Conservation (phyloP, 2,888 invertebrate genomes). For the Chouioia cunea region DNA sequence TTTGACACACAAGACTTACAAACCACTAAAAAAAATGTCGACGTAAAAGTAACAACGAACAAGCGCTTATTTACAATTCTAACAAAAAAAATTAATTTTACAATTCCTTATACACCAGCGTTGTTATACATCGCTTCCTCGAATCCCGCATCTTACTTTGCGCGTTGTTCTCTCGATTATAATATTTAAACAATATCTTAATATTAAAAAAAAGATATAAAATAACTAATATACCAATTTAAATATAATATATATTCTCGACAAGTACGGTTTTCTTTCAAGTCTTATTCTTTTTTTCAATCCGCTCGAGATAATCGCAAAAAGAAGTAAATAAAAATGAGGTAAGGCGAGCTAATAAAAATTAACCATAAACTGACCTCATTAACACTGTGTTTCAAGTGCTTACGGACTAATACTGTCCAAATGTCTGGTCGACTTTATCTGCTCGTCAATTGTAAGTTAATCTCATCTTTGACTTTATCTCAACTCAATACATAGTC, state of each 20-base stretch:
- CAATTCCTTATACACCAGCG: constrained; percentile 32
- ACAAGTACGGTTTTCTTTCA: constrained; percentile 28
- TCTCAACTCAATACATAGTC: constrained; percentile 36
- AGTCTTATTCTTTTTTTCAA: constrained; percentile 31
- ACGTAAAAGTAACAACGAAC: constrained; percentile 47
- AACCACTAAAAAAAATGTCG: constrained; percentile 41
- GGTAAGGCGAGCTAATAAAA: constrained; percentile 44
- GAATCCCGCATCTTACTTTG: constrained; percentile 31
- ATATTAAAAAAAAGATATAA: constrained; percentile 29
- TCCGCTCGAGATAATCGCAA: constrained; percentile 33
- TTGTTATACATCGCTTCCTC: constrained; percentile 19
- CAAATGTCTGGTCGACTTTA: constrained; percentile 42
- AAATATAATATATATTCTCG: constrained; percentile 29
- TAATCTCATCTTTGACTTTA: constrained; percentile 46
- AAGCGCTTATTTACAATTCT: constrained; percentile 50
- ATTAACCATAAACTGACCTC: constrained; percentile 46
- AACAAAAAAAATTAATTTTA: constrained; percentile 42
- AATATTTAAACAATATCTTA: constrained; percentile 20
- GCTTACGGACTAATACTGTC: constrained; percentile 48
- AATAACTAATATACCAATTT: constrained; percentile 37
- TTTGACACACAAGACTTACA: constrained; percentile 29
- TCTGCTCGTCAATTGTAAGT: constrained; percentile 40
- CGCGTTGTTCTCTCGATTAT: constrained; percentile 32
- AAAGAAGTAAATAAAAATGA: constrained; percentile 44
- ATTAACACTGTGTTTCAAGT: constrained; percentile 34